A percentile compares a stretch with the other conserved stretches of the same genome.
These are phyloP conservation scores for Cryptosula pallasiana DNA, from an alignment of 2,888 invertebrate genomes.

Conservation along the genomic window DNA sequence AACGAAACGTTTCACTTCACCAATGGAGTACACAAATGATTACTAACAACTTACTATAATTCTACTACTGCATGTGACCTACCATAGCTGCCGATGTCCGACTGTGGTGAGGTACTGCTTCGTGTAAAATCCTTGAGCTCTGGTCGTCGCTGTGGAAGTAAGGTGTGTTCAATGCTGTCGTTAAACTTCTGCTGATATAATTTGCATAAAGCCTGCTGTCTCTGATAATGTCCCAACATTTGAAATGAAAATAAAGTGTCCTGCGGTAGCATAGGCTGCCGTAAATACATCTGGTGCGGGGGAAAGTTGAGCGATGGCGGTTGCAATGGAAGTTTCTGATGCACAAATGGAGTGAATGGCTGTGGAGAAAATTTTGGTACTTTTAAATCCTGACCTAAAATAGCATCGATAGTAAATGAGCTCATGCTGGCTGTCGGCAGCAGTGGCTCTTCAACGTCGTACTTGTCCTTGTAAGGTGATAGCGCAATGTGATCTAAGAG, in stretches of 20 bases:
- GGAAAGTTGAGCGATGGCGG: no score
- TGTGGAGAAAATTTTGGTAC: neutral
- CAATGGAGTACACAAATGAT: no score
- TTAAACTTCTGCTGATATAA: conserved; percentile 1
- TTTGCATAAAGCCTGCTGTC: neutral
- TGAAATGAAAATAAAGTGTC: neutral
- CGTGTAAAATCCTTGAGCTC: neutral
- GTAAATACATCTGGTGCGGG: no score
- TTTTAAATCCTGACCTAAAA: neutral
- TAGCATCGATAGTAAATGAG: conserved; percentile 5
- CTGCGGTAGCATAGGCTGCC: neutral
- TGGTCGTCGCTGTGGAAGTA: neutral
- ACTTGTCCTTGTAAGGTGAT: neutral
- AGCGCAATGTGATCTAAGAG: no score
- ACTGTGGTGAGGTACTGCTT: neutral
- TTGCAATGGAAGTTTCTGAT: neutral
- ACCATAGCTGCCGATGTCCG: neutral
- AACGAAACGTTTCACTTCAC: no score
- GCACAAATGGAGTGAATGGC: neutral
- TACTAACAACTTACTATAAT: no score
- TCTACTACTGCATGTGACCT: no score
- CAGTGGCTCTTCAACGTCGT: no score
- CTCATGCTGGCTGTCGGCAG: conserved; percentile 12
- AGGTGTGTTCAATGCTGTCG: neutral
- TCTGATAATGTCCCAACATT: neutral